Evolutionary conservation across 2,888 invertebrate genomes (phyloP), one percentile per base, ranked within the genome.

Genomic region (Megaustenia siamemsis): DNA sequence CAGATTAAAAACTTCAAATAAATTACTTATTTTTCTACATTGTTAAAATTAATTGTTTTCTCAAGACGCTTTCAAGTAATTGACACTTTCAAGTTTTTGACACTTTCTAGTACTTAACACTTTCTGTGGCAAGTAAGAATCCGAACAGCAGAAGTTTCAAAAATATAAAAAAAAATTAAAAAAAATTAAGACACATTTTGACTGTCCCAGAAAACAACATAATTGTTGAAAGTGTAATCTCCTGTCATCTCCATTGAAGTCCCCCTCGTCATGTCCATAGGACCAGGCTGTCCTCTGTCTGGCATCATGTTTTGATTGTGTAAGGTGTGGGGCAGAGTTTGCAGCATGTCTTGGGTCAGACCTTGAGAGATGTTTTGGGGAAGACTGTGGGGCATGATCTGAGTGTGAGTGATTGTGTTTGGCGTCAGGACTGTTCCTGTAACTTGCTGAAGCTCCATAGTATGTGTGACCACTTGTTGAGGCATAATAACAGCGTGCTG

Each of bases 161-260:
- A 45, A 12, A 12, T 10, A 45, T 10, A 45, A 32, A 8, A 32
- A 32, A 63, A 32, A 6, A 60, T 6, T 21, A 53, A 12, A 53
- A 53, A 73, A 32, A 6, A 32, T 43, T 78, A 78, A 78, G 63
- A 40, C 15, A 45, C 32, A 45, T 78, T 78, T 21, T 83, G 83
- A 28, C 71, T 77, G n/a, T 83, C 83, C 83, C 83, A 83, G 56
- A 77, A 83, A 43, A 83, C 83, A 66, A 83, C 77, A 68, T 83
- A 83, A 68, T 83, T 83, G n/a, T 66, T 83, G 38, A 77, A 83
- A 32, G 77, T 45, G 32, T 83, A 83, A 32, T 83, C 77, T n/a
- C 77, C 82, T 53, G 76, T 28, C 18, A 76, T 53, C 28, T 82
- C 75, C 82, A 82, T 75, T 10, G 75, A 32, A 18, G 56, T 28